Conservation (phyloP, 2,888 invertebrate genomes). For the Orchesella flavescens region DNA sequence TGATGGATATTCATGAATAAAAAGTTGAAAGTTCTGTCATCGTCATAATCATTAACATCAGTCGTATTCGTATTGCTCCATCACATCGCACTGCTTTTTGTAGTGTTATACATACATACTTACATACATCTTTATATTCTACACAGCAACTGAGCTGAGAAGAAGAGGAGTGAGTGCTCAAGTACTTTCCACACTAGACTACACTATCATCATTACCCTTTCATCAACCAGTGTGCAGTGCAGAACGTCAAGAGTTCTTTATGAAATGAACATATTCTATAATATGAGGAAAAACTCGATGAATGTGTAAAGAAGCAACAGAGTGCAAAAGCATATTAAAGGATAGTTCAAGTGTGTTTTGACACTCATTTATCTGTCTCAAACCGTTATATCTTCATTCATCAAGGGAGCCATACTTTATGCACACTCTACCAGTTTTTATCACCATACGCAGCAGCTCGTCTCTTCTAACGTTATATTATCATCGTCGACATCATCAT, state of each 20-base stretch:
- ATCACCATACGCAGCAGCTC: no score
- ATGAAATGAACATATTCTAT: no score
- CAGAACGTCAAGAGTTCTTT: conserved; percentile 30
- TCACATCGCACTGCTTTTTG: neutral
- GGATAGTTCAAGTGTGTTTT: conserved; percentile 59
- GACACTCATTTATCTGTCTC: conserved; percentile 60
- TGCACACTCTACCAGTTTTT: no score
- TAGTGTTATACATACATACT: neutral
- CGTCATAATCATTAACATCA: conserved; percentile 61
- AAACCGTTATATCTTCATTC: conserved; percentile 48
- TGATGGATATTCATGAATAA: conserved; percentile 64
- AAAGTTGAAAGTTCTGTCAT: conserved; percentile 61
- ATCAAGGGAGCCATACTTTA: conserved; percentile 10
- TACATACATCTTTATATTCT: neutral
- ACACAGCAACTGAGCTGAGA: neutral
- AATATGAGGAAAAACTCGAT: no score
- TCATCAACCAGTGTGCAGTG: conserved; percentile 15
- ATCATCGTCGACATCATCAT: neutral
- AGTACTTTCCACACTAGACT: conserved; percentile 1
- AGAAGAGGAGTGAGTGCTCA: neutral
- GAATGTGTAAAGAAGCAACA: conserved; percentile 52
- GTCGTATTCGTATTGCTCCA: conserved; percentile 33
- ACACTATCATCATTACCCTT: conserved; percentile 8
- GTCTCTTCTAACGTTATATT: no score
- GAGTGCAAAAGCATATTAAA: conserved; percentile 59